phyloP scores from a whole-genome alignment of 92 coral and sea anemone genomes.

The Heteractis magnifica region DNA sequence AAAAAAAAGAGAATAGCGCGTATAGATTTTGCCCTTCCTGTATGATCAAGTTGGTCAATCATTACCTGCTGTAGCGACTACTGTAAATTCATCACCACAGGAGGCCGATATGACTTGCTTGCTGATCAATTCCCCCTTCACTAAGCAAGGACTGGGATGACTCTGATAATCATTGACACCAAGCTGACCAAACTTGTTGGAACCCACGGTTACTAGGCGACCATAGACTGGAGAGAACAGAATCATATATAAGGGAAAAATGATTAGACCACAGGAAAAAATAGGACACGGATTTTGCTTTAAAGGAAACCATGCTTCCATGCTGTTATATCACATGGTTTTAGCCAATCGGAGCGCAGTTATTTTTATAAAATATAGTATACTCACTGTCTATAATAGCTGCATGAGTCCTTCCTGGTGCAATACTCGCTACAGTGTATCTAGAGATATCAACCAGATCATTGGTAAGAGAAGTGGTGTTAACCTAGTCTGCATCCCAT shows the following conservation, averaged over 20 bases:
- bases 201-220: constrained; percentile 91
- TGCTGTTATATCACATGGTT: too few species aligned
- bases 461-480: not conserved
- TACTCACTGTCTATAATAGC: constrained; percentile 90
- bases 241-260: not conserved
- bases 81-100: constrained; percentile 94
- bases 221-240: constrained; percentile 65
- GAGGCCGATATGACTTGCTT: constrained; percentile 82
- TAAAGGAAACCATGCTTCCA: too few species aligned
- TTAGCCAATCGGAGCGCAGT: too few species aligned
- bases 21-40: not conserved
- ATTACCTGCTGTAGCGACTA: constrained; percentile 89
- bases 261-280: not conserved
- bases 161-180: constrained; percentile 86
- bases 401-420: constrained; percentile 93
- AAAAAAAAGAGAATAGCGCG: not conserved
- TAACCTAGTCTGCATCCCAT: too few species aligned
- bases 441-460: constrained; percentile 34
- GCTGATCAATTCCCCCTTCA: constrained; percentile 81
- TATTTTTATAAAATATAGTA: not conserved
- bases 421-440: constrained; percentile 67
- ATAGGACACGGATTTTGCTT: too few species aligned
- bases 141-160: constrained; percentile 85
- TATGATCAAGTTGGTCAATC: not conserved
- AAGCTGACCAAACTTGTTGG: constrained; percentile 91